Percentiles rank a stretch among this genome's conserved stretches.
These are phyloP conservation scores for Mobula birostris DNA, from an alignment of 2,113 vertebrate species.

Conservation along the genomic window DNA sequence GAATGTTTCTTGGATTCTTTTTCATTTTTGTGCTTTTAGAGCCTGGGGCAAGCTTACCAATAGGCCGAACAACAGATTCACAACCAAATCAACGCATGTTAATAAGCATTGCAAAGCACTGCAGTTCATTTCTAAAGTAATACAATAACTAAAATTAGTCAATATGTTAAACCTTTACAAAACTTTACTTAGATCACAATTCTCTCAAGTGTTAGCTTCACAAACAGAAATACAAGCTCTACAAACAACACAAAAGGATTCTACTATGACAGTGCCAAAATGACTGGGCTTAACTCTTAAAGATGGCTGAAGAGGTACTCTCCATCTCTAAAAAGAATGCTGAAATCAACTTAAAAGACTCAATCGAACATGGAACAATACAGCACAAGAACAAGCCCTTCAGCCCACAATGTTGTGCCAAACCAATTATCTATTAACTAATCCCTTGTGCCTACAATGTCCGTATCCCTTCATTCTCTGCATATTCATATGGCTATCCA, in stretches of 20 bases:
- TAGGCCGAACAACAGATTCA: background rate
- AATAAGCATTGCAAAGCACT: background rate
- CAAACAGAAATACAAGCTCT: background rate
- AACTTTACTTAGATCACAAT: background rate
- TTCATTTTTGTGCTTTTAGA: background rate
- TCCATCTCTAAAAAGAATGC: too few species aligned
- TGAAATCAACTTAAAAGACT: too few species aligned
- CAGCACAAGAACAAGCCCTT: too few species aligned
- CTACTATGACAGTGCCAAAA: too few species aligned
- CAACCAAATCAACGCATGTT: background rate
- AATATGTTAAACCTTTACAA: background rate
- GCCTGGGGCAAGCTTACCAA: background rate
- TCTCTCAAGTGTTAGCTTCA: background rate
- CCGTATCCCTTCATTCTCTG: too few species aligned
- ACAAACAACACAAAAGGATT: background rate
- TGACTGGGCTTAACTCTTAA: too few species aligned
- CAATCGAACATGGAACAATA: too few species aligned
- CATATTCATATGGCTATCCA: too few species aligned
- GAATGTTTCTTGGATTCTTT: background rate
- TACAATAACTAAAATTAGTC: background rate
- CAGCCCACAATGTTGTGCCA: too few species aligned
- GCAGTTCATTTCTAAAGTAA: background rate
- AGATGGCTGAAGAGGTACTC: too few species aligned
- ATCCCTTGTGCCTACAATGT: too few species aligned
- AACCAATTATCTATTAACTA: too few species aligned